phyloP scores from a whole-genome alignment of 2,797 vertebrate species.

The Furcifer pardalis region DNA sequence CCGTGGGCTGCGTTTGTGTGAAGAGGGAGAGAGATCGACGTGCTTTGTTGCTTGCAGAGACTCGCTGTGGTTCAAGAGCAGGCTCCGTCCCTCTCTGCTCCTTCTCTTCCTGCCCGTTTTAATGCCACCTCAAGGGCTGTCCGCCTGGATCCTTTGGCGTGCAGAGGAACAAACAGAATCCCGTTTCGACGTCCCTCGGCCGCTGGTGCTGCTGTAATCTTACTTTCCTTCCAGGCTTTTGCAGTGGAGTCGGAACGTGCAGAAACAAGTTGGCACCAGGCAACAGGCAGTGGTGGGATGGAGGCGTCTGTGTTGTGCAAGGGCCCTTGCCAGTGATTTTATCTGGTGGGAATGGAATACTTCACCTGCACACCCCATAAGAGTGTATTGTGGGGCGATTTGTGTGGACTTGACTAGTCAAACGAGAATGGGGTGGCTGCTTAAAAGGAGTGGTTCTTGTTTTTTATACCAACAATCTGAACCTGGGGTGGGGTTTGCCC shows the following conservation, averaged over 20 bases:
- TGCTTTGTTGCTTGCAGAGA: too few species aligned
- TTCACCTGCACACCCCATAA: rapidly evolving
- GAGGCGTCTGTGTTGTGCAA: neutral
- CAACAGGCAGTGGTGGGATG: rapidly evolving
- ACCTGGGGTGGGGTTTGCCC: too few species aligned
- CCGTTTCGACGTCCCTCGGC: neutral
- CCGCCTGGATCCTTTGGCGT: too few species aligned
- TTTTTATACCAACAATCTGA: too few species aligned
- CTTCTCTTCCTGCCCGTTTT: neutral
- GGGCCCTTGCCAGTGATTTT: neutral
- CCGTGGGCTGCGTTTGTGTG: too few species aligned
- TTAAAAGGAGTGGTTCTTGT: neutral
- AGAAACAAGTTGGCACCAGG: rapidly evolving
- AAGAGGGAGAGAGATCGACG: too few species aligned
- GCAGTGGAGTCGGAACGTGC: neutral
- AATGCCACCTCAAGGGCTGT: neutral
- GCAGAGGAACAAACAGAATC: neutral
- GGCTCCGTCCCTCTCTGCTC: neutral
- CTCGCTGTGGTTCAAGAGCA: neutral
- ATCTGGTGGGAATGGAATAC: neutral
- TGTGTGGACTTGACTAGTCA: neutral
- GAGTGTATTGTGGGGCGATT: too few species aligned
- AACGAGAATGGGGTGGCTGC: neutral
- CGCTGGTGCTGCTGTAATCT: neutral
- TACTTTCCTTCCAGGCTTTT: too few species aligned